Base-by-base conservation (phyloP, 2,888 invertebrate genomes). In the Melieria picta region DNA sequence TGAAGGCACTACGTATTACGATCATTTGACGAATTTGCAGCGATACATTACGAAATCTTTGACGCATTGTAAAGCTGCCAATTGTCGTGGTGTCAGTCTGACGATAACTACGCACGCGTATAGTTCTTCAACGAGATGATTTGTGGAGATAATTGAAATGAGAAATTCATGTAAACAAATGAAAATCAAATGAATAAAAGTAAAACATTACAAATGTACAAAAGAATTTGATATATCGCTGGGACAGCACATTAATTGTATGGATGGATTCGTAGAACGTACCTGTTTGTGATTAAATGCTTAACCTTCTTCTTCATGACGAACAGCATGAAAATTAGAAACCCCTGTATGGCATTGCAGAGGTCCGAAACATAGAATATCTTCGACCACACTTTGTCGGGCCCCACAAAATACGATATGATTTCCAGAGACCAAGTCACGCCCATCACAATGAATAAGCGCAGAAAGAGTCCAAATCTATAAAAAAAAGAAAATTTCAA, bases 391-490 rank as follows among this genome's bases (percentile, higher is more conserved):
- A 78, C 69, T 3, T 77, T 80, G 13, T 84, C 88, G 4, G 72
- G 67, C 72, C 90, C 90, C 2, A 89, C 89, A 30, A 91, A 89
- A 89, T 92, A 94, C 57, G 94, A 93, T 72, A 94, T 87, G 64
- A 94, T 89, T 83, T 95, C 95, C 87, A 92, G 90, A 0, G 91
- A 89, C 95, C 95, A 95, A 81, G 93, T 94, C 16, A 94, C 91
- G 0, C 95, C 95, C 94, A 95, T 95, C 45, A 94, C 93, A 78
- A 95, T 89, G 83, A 95, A 93, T 52, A 95, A 87, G 81, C 95
- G 94, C 79, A 94, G 81, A 83, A 94, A 95, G 4, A 95, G 87
- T 46, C 91, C 91, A 83, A 93, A 94, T 86, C 95, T 95, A 65
- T 9, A 72, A 64, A 57, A 70, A 48, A 30, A 47, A 16, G n/a